Base-by-base conservation (phyloP, 2,888 invertebrate species). In the Lycocerus yunnanus region DNA sequence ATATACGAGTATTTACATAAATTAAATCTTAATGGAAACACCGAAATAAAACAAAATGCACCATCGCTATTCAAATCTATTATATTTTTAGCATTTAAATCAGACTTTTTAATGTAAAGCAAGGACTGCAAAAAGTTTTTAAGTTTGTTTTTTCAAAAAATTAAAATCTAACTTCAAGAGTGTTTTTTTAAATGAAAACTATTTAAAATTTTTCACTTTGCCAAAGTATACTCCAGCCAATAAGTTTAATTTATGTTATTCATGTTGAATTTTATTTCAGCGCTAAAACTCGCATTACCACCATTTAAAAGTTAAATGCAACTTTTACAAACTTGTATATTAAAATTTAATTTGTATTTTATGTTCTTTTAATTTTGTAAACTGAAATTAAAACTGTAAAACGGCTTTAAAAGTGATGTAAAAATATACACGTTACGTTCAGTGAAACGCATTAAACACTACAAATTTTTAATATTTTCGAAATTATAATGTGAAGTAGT, bases 51-150 rank as follows among this genome's bases (percentile, higher is more conserved):
- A 82, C 81, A 82, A 84, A 83, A 82, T 82, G 81, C 80, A 81
- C 83, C 83, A 83, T 83, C 83, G 83, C 82, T 84, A 84, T 84
- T 83, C 84, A 81, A 79, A 79, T 81, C 81, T 82, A 81, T 83
- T 83, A 72, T 69, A 75, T 72, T 68, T 81, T 81, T 79, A 80
- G 77, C 78, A 78, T 79, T 79, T 77, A 80, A 81, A 81, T 79
- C 78, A 80, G 78, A 59, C 58, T 63, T 66, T 63, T 67, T 66
- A 61, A 58, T 63, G 68, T 67, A 68, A 68, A 70, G 65, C 61
- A 63, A 63, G n/a, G 18, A 18, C 20, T 63, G 15, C 15, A 63
- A 43, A 43, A 43, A 43, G 43, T 43, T 43, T 43, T 43, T 43
- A 43, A 43, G 43, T n/a, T 43, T 43, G n/a, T 43, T 43, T 43